Conservation (phyloP, 1,140 invertebrate genomes). For the Drosophila rhopaloa region DNA sequence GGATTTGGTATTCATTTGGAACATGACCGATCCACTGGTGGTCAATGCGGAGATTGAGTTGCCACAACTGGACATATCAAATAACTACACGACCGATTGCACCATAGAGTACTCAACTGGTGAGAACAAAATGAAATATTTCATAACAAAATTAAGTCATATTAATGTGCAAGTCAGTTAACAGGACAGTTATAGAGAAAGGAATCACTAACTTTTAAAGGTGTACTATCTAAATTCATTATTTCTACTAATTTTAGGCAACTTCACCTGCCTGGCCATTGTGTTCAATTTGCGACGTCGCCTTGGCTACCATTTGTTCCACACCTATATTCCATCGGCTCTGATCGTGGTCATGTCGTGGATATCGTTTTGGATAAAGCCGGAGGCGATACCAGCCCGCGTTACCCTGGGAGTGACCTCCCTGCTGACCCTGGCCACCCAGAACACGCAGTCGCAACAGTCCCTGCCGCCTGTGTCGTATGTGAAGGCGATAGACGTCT, state of each 20-base stretch:
- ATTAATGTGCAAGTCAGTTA: no score
- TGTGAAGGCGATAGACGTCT: slow-evolving; percentile 96
- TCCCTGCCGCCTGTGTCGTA: slow-evolving; percentile 95
- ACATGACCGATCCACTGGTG: slow-evolving; percentile 93
- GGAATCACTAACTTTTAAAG: no score
- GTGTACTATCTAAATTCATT: no score
- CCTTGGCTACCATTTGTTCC: slow-evolving; percentile 95
- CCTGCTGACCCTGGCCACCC: slow-evolving; percentile 92
- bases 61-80: slow-evolving; percentile 93
- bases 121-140: slow-evolving; percentile 53
- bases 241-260: slow-evolving; percentile 86
- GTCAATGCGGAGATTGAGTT: slow-evolving; percentile 94
- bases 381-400: slow-evolving; percentile 91
- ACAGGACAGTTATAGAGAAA: no score
- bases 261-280: slow-evolving; percentile 94
- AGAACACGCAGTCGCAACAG: slow-evolving; percentile 95
- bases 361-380: slow-evolving; percentile 97
- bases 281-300: slow-evolving; percentile 92
- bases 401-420: slow-evolving; percentile 90
- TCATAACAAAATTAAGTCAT: not conserved
- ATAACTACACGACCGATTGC: slow-evolving; percentile 94
- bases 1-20: slow-evolving; percentile 94
- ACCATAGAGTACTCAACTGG: slow-evolving; percentile 95
- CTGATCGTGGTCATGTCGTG: slow-evolving; percentile 96
- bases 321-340: slow-evolving; percentile 95